Evolutionary conservation across 2,888 invertebrate species (phyloP).

Genomic region (Thelaira solivaga): DNA sequence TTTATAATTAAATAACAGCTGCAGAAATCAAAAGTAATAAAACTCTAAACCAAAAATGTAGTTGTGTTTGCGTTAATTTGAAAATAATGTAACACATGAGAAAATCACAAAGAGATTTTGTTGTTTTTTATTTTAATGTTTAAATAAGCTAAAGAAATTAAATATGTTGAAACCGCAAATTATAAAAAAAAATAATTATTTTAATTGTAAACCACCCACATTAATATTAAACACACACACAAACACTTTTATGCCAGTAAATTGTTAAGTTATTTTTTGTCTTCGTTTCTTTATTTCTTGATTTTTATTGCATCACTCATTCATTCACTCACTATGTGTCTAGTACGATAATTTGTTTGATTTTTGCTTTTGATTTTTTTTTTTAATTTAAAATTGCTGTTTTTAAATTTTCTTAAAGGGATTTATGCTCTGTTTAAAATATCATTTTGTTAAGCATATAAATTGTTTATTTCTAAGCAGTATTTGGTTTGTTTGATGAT

Average conservation of each 20-base stretch:
- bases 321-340: slow-evolving; percentile 18
- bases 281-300: neutral
- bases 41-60: slow-evolving; percentile 9
- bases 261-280: neutral
- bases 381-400: neutral
- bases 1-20: neutral
- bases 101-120: slow-evolving; percentile 66
- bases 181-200: slow-evolving; percentile 49
- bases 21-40: slow-evolving; percentile 8
- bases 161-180: slow-evolving; percentile 11
- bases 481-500: slow-evolving; percentile 56
- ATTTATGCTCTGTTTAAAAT: slow-evolving; percentile 74
- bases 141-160: slow-evolving; percentile 35
- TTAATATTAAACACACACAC: neutral
- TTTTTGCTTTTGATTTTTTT: neutral
- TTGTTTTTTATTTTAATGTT: neutral
- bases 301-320: slow-evolving; percentile 26
- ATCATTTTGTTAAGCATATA: slow-evolving; percentile 66
- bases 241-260: neutral
- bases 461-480: slow-evolving; percentile 46
- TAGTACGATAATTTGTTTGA: slow-evolving; percentile 40
- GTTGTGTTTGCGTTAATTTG: slow-evolving; percentile 69
- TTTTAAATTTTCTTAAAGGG: slow-evolving; percentile 58
- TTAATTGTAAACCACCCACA: slow-evolving; percentile 57
- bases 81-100: slow-evolving; percentile 72